phyloP scores from a whole-genome alignment of 35 echinoderm and acorn worm genomes.

The Strongylocentrotus purpuratus region DNA sequence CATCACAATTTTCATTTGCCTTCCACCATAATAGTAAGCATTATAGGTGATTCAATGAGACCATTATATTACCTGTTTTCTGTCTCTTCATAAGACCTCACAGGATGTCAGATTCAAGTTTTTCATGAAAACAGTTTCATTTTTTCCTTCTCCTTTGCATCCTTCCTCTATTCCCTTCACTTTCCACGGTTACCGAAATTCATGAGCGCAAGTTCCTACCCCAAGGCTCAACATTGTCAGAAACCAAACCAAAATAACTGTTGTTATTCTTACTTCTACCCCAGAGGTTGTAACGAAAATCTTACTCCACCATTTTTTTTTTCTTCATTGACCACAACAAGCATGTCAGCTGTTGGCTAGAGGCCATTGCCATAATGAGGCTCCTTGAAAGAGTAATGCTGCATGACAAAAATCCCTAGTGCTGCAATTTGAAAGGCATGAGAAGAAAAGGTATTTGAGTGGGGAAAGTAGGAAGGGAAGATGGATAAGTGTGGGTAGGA shows the following conservation, averaged over 20 bases:
- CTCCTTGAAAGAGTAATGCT: conserved; percentile 18
- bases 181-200: neutral
- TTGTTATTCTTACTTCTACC: conserved; percentile 19
- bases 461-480: neutral
- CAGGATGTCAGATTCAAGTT: neutral
- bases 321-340: conserved; percentile 32
- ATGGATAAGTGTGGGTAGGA: neutral
- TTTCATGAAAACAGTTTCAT: conserved; percentile 34
- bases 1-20: neutral
- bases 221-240: neutral
- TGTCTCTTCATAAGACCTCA: neutral
- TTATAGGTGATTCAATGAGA: neutral
- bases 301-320: conserved; percentile 14
- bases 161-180: neutral
- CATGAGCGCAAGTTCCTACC: conserved; percentile 20
- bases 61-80: neutral
- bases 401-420: neutral
- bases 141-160: neutral
- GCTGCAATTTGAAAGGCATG: conserved; percentile 24
- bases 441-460: neutral
- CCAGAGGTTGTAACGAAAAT: neutral
- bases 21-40: neutral
- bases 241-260: conserved; percentile 43
- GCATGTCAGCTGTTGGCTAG: conserved; percentile 31
- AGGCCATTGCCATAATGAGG: conserved; percentile 21